Percentiles rank a stretch among this genome's conserved stretches.
These are phyloP conservation scores for Gavia stellata DNA, from an alignment of 2,113 vertebrate genomes.

Conservation along the genomic window DNA sequence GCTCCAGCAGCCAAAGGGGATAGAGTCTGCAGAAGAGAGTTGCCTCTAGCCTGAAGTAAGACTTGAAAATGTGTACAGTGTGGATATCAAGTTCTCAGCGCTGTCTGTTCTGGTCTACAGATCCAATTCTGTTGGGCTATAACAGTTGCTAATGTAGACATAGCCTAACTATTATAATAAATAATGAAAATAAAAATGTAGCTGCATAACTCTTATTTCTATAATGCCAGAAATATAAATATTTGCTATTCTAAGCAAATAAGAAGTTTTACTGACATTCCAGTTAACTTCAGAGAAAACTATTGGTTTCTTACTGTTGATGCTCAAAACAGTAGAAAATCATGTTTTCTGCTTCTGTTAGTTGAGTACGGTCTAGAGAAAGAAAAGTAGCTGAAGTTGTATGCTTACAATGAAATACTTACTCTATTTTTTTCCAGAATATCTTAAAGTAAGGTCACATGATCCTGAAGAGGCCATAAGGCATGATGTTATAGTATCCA, in stretches of 20 bases:
- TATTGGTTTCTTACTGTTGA: neutral
- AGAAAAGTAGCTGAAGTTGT: neutral
- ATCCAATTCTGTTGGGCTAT: neutral
- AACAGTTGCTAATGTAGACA: neutral
- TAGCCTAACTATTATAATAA: neutral
- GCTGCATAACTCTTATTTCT: neutral
- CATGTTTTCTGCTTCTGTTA: neutral
- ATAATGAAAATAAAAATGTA: neutral
- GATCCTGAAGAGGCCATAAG: slow-evolving; percentile 98
- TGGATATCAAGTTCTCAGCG: neutral
- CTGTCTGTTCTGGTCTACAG: neutral
- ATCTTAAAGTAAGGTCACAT: slow-evolving; percentile 94
- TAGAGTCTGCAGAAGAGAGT: neutral
- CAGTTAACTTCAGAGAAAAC: neutral
- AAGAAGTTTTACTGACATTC: neutral
- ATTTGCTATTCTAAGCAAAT: neutral
- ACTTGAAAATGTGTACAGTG: neutral
- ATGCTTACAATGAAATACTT: neutral
- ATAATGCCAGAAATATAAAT: neutral
- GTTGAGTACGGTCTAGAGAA: neutral
- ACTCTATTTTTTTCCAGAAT: slow-evolving; percentile 73
- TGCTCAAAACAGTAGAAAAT: neutral
- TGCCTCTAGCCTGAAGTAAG: neutral
- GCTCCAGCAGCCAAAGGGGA: neutral
- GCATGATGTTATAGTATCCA: slow-evolving; percentile 98